A percentile compares a stretch with the other conserved stretches of the same genome.
phyloP scores from a whole-genome alignment of 2,888 invertebrate genomes.

The Scaptomyza reducta region DNA sequence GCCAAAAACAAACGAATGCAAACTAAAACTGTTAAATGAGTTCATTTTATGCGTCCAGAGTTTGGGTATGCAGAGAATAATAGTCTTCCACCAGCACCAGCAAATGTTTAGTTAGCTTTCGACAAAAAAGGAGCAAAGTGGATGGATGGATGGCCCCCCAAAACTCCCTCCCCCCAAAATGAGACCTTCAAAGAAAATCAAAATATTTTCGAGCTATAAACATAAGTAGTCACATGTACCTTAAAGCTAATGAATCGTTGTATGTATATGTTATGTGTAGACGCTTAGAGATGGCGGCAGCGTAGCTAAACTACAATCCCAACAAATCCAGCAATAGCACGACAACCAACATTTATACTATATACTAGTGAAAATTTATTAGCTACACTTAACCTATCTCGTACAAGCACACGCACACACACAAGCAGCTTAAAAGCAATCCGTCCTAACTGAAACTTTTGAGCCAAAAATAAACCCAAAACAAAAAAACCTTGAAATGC shows the following conservation, averaged over 20 bases:
- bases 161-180: not conserved
- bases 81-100: slow-evolving; percentile 52
- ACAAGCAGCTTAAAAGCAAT: slow-evolving; percentile 73
- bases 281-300: slow-evolving; percentile 19
- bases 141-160: slow-evolving; percentile 2
- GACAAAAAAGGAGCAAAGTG: slow-evolving; percentile 7
- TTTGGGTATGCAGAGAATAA: slow-evolving; percentile 43
- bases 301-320: slow-evolving; percentile 26
- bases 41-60: slow-evolving; percentile 29
- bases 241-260: slow-evolving; percentile 68
- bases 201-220: slow-evolving; percentile 75
- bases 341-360: not conserved
- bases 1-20: slow-evolving; percentile 19
- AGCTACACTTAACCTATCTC: slow-evolving; percentile 54
- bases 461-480: slow-evolving; percentile 51
- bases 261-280: slow-evolving; percentile 40
- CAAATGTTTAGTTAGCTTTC: slow-evolving; percentile 9
- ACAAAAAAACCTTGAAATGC: slow-evolving; percentile 22
- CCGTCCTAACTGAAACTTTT: slow-evolving; percentile 76
- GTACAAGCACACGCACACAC: slow-evolving; percentile 47
- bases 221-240: slow-evolving; percentile 79
- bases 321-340: slow-evolving; percentile 9
- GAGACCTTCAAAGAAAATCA: slow-evolving; percentile 59
- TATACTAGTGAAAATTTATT: slow-evolving; percentile 12
- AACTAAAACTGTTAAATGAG: slow-evolving; percentile 9